These are phyloP conservation scores for Anas platyrhynchos DNA, from an alignment of 2,113 vertebrate species.

Conservation along the genomic window DNA sequence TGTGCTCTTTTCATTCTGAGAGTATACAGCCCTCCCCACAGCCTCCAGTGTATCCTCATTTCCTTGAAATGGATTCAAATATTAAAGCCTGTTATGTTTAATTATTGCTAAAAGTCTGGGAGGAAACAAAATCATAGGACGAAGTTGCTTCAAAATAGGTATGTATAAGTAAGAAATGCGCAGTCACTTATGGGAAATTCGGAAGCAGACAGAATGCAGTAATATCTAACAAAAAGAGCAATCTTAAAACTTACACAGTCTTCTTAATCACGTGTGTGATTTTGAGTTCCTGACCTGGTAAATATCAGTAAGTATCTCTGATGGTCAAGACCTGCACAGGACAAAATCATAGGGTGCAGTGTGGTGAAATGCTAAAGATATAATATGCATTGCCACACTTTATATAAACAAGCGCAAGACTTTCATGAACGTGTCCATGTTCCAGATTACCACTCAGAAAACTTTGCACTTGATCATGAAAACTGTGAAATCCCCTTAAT, in stretches of 20 bases:
- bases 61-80: not conserved
- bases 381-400: not conserved
- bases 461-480: not conserved
- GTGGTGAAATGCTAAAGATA: not conserved
- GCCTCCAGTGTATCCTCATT: not conserved
- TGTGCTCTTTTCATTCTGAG: not conserved
- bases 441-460: not conserved
- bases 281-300: not conserved
- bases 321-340: accelerated
- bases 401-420: not conserved
- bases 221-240: accelerated
- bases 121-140: not conserved
- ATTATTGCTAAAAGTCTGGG: not conserved
- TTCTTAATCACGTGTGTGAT: not conserved
- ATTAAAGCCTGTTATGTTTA: not conserved
- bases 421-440: not conserved
- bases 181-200: not conserved
- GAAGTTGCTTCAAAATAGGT: not conserved
- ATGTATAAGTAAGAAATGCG: not conserved
- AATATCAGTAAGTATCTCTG: not conserved
- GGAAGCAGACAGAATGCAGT: not conserved
- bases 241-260: not conserved
- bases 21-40: not conserved
- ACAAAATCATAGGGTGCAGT: accelerated
- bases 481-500: not conserved